phyloP scores from a whole-genome alignment of 2,888 invertebrate species.

The Pristionchus japonicus region DNA sequence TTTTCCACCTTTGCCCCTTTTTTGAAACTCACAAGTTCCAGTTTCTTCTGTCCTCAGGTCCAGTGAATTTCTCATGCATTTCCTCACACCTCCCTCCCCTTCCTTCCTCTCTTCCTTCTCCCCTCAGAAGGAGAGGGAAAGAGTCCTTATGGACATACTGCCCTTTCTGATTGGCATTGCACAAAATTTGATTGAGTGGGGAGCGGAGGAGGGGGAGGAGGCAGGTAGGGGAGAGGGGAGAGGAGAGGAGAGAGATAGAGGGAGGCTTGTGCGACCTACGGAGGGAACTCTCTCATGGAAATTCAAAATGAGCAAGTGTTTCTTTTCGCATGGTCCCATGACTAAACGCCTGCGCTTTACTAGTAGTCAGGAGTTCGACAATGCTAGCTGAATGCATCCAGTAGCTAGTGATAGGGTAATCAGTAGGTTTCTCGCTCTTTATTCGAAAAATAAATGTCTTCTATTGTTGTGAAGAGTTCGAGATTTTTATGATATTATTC shows the following conservation, averaged over 20 bases:
- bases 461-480: too few species aligned
- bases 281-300: slow-evolving; percentile 2
- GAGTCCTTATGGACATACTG: neutral
- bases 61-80: slow-evolving; percentile 20
- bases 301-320: neutral
- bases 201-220: neutral
- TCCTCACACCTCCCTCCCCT: neutral
- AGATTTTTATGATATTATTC: too few species aligned
- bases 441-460: too few species aligned
- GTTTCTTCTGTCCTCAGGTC: neutral
- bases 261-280: neutral
- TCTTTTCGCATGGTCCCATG: neutral
- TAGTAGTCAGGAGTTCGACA: too few species aligned
- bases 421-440: too few species aligned
- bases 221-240: neutral
- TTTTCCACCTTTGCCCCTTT: neutral
- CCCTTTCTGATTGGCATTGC: slow-evolving; percentile 48
- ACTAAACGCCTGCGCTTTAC: neutral
- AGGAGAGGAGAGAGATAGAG: neutral
- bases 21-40: neutral
- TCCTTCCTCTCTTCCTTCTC: neutral
- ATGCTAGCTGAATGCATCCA: too few species aligned
- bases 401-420: too few species aligned
- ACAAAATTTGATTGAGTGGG: slow-evolving; percentile 47
- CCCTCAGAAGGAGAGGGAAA: neutral